A percentile compares a stretch with the other conserved stretches of the same genome.
phyloP scores from a whole-genome alignment of 2,888 invertebrate species.

The Odontothrips loti region DNA sequence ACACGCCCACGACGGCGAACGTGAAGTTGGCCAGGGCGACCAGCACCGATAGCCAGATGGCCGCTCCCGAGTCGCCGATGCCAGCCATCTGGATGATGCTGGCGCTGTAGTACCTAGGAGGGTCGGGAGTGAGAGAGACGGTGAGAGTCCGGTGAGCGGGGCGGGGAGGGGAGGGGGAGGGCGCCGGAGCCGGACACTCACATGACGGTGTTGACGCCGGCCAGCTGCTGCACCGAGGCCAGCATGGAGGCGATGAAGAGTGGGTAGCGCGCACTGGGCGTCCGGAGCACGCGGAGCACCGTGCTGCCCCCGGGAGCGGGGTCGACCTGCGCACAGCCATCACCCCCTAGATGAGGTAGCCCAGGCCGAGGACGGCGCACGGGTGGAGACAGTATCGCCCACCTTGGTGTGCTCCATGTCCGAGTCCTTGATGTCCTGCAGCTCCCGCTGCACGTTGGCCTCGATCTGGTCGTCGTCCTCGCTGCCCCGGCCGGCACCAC shows the following conservation, averaged over 20 bases:
- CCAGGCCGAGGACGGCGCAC: not conserved
- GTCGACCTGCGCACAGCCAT: not conserved
- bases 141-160: not conserved
- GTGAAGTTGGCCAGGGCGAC: constrained; percentile 49
- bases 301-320: not conserved
- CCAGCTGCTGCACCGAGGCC: constrained; percentile 52
- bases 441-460: constrained; percentile 10
- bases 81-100: constrained; percentile 48
- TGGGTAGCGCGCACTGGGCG: constrained; percentile 46
- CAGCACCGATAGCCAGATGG: constrained; percentile 50
- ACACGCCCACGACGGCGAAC: constrained; percentile 49
- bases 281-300: constrained; percentile 43
- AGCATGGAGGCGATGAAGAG: constrained; percentile 51
- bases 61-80: constrained; percentile 42
- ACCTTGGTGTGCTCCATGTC: not conserved
- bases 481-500: not conserved
- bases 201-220: constrained; percentile 54
- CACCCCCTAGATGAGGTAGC: not conserved
- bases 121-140: not conserved
- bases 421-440: constrained; percentile 4
- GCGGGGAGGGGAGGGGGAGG: not conserved
- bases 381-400: not conserved
- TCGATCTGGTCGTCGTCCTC: not conserved
- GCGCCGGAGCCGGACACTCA: constrained; percentile 32
- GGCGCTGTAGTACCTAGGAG: constrained; percentile 52